These are phyloP conservation scores for Poecile atricapillus DNA, from an alignment of 2,113 vertebrate species.

Conservation along the genomic window DNA sequence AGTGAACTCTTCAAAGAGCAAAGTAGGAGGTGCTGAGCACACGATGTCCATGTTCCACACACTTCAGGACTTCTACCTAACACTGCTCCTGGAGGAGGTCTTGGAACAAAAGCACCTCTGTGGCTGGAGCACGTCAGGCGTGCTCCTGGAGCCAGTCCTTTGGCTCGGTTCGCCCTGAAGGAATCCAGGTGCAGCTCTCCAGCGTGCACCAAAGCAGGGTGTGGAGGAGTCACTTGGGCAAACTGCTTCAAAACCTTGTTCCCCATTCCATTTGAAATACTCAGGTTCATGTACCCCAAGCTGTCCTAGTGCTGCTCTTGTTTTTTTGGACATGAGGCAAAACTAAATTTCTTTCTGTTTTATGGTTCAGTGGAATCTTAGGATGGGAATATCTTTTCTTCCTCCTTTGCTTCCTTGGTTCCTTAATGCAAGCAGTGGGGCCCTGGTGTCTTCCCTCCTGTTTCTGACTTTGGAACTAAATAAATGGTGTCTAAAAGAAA, in stretches of 20 bases:
- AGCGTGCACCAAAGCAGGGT: not conserved
- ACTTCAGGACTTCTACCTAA: not conserved
- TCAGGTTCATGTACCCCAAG: not conserved
- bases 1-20: not conserved
- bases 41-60: fast-evolving
- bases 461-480: not conserved
- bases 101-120: not conserved
- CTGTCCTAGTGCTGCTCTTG: not conserved
- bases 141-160: not conserved
- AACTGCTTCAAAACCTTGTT: not conserved
- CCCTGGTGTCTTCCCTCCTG: not conserved
- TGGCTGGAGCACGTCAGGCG: not conserved
- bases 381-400: not conserved
- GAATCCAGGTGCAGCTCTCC: not conserved
- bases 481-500: not conserved
- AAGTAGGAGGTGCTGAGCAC: not conserved
- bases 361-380: not conserved
- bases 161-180: fast-evolving
- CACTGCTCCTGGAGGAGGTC: not conserved
- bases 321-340: not conserved
- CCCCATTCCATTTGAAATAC: fast-evolving
- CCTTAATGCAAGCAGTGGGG: not conserved
- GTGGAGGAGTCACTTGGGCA: not conserved
- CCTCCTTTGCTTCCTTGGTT: not conserved
- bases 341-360: not conserved